These are phyloP conservation scores for Misgurnus mizolepis DNA, from an alignment of 2,113 vertebrate genomes.

Conservation along the genomic window DNA sequence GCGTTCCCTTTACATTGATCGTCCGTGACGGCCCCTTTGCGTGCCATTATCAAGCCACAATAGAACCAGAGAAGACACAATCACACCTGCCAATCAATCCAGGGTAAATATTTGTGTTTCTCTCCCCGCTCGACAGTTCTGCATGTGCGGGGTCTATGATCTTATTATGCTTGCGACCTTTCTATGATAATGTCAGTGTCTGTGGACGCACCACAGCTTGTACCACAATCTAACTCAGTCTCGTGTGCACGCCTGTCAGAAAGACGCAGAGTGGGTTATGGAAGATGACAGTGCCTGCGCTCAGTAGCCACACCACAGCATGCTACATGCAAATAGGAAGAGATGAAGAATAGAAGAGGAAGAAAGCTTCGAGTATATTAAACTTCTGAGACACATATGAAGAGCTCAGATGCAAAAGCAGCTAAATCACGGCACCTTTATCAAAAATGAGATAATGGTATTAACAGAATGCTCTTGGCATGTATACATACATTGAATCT, in stretches of 20 bases:
- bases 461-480: too few species aligned
- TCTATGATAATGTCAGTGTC: slow-evolving; percentile 17
- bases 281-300: slow-evolving; percentile 15
- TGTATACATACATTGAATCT: too few species aligned
- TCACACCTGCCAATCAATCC: slow-evolving; percentile 42
- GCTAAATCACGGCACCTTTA: too few species aligned
- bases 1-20: slow-evolving; percentile 21
- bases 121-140: slow-evolving; percentile 9
- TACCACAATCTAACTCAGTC: not conserved
- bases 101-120: slow-evolving; percentile 40
- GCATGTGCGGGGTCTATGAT: slow-evolving; percentile 33
- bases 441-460: too few species aligned
- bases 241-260: not conserved
- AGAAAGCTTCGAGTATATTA: not conserved
- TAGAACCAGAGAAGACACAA: slow-evolving; percentile 36
- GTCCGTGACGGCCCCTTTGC: slow-evolving; percentile 23
- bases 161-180: slow-evolving; percentile 23
- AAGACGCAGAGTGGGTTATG: not conserved
- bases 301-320: not conserved
- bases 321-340: slow-evolving; percentile 13
- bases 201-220: slow-evolving; percentile 8
- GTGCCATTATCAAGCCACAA: slow-evolving; percentile 39
- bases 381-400: slow-evolving; percentile 55
- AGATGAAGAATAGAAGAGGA: slow-evolving; percentile 14
- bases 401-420: too few species aligned